Conservation (phyloP, 2,888 invertebrate genomes). For the Drosophila mulleri region DNA sequence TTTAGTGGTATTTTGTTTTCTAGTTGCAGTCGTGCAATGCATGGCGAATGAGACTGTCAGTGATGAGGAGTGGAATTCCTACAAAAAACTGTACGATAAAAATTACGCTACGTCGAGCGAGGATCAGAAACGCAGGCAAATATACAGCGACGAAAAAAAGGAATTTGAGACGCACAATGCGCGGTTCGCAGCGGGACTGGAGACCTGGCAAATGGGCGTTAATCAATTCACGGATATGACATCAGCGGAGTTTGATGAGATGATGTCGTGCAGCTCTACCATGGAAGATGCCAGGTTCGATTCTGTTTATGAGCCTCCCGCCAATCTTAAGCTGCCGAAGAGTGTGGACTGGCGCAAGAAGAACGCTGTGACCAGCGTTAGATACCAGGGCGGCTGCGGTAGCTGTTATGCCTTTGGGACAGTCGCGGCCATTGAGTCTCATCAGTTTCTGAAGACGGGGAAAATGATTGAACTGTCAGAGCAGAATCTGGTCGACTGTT, state of each 20-base stretch:
- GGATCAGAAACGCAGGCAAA: conserved; percentile 27
- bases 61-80: conserved; percentile 22
- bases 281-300: background rate
- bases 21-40: conserved; percentile 6
- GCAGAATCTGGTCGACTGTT: conserved; percentile 97
- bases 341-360: conserved; percentile 31
- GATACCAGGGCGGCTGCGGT: conserved; percentile 87
- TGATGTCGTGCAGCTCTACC: too few relatives aligned
- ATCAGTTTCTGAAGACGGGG: conserved; percentile 92
- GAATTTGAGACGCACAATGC: conserved; percentile 32
- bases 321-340: conserved; percentile 12
- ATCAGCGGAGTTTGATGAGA: background rate
- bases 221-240: conserved; percentile 41
- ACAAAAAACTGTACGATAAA: conserved; percentile 19
- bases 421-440: conserved; percentile 95
- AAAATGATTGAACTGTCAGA: conserved; percentile 93
- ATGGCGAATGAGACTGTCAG: background rate
- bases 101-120: conserved; percentile 6
- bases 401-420: conserved; percentile 99
- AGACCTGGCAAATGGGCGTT: conserved; percentile 33
- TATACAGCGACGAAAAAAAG: conserved; percentile 30
- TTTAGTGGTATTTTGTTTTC: background rate
- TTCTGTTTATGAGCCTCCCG: conserved; percentile 4
- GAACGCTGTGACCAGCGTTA: conserved; percentile 27
- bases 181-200: conserved; percentile 12